These are phyloP conservation scores for Formica selysi DNA, from an alignment of 1,140 invertebrate genomes.

Conservation along the genomic window DNA sequence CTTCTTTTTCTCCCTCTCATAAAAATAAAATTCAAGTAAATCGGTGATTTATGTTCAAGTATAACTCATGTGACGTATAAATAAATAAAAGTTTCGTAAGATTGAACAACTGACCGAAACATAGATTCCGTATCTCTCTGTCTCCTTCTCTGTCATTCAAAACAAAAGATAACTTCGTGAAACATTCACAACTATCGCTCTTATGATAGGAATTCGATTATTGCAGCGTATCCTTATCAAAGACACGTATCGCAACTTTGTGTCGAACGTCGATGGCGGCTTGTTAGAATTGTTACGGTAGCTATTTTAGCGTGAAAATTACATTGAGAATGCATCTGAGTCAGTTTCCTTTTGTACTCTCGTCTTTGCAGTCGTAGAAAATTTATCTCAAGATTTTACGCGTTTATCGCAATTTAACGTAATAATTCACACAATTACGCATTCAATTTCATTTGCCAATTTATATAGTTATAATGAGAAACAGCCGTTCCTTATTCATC, in stretches of 20 bases:
- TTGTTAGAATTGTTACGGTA: constrained; percentile 19
- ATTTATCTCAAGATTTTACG: constrained; percentile 19
- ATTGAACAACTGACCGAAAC: constrained; percentile 14
- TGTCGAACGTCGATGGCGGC: background rate
- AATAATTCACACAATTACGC: background rate
- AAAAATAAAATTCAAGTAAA: constrained; percentile 23
- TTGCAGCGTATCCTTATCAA: background rate
- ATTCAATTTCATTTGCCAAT: background rate
- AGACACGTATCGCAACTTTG: constrained; percentile 17
- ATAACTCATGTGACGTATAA: background rate
- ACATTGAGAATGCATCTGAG: background rate
- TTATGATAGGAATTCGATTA: constrained; percentile 45
- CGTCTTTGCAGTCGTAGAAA: background rate
- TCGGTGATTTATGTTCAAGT: constrained; percentile 3
- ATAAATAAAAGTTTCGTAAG: background rate
- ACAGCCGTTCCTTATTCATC: constrained; percentile 16
- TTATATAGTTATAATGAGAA: constrained; percentile 16
- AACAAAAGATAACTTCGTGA: constrained; percentile 9
- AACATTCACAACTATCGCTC: constrained; percentile 8
- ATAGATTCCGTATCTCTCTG: background rate
- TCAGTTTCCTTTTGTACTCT: constrained; percentile 23
- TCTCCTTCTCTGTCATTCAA: background rate
- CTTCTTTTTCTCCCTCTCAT: background rate
- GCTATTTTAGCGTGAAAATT: constrained; percentile 10
- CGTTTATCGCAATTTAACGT: background rate